Base-by-base conservation (phyloP, 2,888 invertebrate species). In the Lasioglossum leucozonium region DNA sequence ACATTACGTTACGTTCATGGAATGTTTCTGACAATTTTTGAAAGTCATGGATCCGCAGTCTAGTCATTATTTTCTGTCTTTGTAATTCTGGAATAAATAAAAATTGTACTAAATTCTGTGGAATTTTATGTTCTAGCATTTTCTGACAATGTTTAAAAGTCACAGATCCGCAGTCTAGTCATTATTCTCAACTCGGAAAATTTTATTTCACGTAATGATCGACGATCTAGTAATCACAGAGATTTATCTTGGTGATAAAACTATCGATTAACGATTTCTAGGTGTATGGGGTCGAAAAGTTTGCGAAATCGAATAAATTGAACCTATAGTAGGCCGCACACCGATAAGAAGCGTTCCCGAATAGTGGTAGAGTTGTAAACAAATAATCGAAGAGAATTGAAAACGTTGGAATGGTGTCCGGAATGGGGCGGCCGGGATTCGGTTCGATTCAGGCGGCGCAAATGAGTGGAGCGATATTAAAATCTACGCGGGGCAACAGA, bases 401-500 rank as follows among this genome's bases (percentile, higher is more conserved):
- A 84, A 84, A 65, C 71, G 72, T 77, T 81, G 69, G 81, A 89
- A 89, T 42, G 51, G 77, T 67, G 37, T 58, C 58, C 55, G 55
- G 58, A 74, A 79, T 75, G 74, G 37, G 72, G 77, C 58, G 71
- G 69, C 55, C 67, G 73, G 77, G 55, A 76, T 79, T 62, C 76
- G 76, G 65, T 89, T 80, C 81, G 81, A 79, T 84, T 81, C 79
- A 58, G 62, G 77, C 74, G 79, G 87, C 81, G 78, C 81, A 84
- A 84, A 84, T 84, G 81, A 87, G 79, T 86, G 89, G 87, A 87
- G 89, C 91, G 91, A 92, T 93, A 94, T 94, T 93, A 94, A 94
- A 94, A 94, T 94, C 94, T 93, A 94, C 92, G 93, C 85, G 71
- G 94, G 94, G 94, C 93, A 94, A 94, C 94, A 94, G 94, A 94